These are phyloP conservation scores for Ifrita kowaldi DNA, from an alignment of 2,113 vertebrate species.

Conservation along the genomic window DNA sequence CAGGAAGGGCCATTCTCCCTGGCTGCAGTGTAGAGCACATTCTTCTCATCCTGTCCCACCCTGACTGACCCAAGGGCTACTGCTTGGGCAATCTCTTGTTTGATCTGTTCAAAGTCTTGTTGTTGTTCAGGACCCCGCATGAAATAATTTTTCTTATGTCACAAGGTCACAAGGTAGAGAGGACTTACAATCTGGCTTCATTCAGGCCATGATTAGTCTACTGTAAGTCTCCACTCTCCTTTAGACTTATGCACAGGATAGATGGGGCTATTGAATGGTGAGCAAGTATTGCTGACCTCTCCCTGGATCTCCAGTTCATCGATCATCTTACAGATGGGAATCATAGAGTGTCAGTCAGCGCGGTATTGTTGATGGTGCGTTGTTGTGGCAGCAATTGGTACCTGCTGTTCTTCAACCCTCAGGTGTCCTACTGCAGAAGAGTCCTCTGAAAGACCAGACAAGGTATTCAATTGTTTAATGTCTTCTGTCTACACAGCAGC, in stretches of 20 bases:
- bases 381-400: background rate
- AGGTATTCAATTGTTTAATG: background rate
- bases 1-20: background rate
- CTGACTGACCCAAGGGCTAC: background rate
- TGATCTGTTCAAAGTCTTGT: background rate
- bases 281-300: background rate
- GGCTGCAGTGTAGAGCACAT: background rate
- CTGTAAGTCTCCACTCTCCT: background rate
- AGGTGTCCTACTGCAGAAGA: background rate
- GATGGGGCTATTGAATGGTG: background rate
- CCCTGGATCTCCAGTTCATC: background rate
- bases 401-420: background rate
- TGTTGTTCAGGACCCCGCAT: background rate
- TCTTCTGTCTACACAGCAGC: background rate
- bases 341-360: background rate
- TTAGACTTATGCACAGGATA: background rate
- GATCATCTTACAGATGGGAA: background rate
- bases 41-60: background rate
- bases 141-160: background rate
- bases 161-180: background rate
- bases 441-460: background rate
- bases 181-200: background rate
- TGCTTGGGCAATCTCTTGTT: background rate
- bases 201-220: background rate
- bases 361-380: fast-evolving